Percentiles rank a stretch among this genome's conserved stretches.
Evolutionary conservation across 2,113 vertebrate species (phyloP).

Genomic region (Cariama cristata): DNA sequence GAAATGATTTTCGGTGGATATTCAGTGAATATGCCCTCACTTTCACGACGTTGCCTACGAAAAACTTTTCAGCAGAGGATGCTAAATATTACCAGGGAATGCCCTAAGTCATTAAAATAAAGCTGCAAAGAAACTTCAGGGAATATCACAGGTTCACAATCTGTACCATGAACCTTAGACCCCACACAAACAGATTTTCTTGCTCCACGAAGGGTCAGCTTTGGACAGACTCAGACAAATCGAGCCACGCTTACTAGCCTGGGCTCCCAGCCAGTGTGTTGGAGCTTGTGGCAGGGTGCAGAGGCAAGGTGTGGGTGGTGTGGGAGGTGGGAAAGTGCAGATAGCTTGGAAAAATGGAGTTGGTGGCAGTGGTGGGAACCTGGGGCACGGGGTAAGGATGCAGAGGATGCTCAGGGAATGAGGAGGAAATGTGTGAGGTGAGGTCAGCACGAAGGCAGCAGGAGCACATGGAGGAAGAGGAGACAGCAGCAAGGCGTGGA

Average conservation of each 20-base stretch:
- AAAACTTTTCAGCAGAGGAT: neutral
- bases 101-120: neutral
- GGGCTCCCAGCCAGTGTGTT: neutral
- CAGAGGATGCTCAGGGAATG: neutral
- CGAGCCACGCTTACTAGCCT: neutral
- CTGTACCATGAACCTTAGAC: neutral
- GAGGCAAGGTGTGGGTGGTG: neutral
- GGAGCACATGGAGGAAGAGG: neutral
- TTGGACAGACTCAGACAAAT: neutral
- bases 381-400: rapidly evolving
- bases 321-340: neutral
- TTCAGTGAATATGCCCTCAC: neutral
- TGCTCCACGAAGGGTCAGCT: neutral
- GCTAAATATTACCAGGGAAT: neutral
- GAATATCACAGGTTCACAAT: neutral
- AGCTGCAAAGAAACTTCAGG: neutral
- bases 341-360: neutral
- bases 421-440: neutral
- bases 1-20: neutral
- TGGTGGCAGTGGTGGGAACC: neutral
- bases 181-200: neutral
- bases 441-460: neutral
- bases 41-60: neutral
- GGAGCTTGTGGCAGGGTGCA: neutral
- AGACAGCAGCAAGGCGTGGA: neutral